A percentile compares a stretch with the other conserved stretches of the same genome.
phyloP scores from a whole-genome alignment of 2,888 invertebrate genomes.

The Caenorhabditis doughertyi region DNA sequence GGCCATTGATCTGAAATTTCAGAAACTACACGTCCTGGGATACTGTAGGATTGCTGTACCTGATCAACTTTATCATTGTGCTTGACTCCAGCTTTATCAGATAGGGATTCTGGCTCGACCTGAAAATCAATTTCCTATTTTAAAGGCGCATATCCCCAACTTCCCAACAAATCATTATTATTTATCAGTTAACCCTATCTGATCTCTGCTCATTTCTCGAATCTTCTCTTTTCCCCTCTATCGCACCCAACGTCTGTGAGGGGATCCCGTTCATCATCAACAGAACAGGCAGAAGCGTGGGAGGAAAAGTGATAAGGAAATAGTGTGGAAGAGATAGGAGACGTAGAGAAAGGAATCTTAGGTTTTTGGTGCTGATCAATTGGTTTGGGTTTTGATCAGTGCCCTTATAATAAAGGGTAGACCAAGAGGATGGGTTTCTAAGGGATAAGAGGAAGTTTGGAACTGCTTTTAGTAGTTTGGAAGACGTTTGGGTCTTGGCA shows the following conservation, averaged over 20 bases:
- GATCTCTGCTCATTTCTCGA: constrained; percentile 36
- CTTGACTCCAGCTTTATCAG: constrained; percentile 77
- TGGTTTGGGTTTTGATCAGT: no score
- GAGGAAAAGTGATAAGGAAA: constrained; percentile 27
- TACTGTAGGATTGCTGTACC: constrained; percentile 39
- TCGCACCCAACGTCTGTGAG: no score
- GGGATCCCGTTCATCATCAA: constrained; percentile 26
- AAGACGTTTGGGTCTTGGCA: no score
- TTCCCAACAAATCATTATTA: background rate
- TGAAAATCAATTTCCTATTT: constrained; percentile 38
- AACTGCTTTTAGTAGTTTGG: no score
- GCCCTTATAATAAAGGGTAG: no score
- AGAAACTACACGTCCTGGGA: no score
- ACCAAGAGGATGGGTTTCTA: no score
- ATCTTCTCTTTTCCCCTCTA: constrained; percentile 8
- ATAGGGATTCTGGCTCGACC: constrained; percentile 76
- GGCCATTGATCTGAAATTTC: constrained; percentile 58
- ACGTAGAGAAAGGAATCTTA: background rate
- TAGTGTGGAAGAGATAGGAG: background rate
- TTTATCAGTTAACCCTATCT: constrained; percentile 1
- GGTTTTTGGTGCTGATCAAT: constrained; percentile 7
- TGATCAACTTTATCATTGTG: constrained; percentile 68
- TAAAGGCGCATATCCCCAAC: no score
- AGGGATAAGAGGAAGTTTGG: no score
- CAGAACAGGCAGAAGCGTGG: constrained; percentile 37